phyloP scores from a whole-genome alignment of 2,113 vertebrate genomes.

The Pleuronectes platessa region DNA sequence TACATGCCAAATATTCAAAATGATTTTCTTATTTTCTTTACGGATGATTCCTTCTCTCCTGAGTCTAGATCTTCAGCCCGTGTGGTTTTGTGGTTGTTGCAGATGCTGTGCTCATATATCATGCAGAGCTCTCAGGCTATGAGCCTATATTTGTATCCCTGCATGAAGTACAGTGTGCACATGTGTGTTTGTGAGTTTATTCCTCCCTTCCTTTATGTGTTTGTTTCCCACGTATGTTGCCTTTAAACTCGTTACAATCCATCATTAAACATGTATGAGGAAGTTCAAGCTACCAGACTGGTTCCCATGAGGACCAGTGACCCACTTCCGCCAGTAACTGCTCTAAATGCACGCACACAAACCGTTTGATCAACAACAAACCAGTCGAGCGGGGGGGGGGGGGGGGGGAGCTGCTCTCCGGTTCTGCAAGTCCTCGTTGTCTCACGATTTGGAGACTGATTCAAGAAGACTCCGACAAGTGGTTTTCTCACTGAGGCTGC shows the following conservation, averaged over 20 bases:
- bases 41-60: no score
- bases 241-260: conserved; percentile 63
- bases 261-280: conserved; percentile 76
- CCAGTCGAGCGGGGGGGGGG: not conserved
- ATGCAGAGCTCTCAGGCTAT: not conserved
- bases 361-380: conserved; percentile 48
- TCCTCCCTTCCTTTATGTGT: not conserved
- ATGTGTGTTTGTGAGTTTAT: not conserved
- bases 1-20: no score
- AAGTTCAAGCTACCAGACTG: conserved; percentile 61
- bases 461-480: conserved; percentile 1
- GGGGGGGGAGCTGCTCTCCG: not conserved
- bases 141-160: not conserved
- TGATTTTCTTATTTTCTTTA: no score
- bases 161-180: not conserved
- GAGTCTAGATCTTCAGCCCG: no score
- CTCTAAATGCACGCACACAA: conserved; percentile 36
- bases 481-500: not conserved
- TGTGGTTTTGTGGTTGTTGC: no score
- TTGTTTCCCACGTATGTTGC: conserved; percentile 6
- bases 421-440: not conserved
- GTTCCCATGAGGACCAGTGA: conserved; percentile 70
- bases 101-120: not conserved
- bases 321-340: conserved; percentile 72
- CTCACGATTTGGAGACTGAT: not conserved